These are phyloP conservation scores for Centropus bengalensis DNA, from an alignment of 2,113 vertebrate species.

Conservation along the genomic window DNA sequence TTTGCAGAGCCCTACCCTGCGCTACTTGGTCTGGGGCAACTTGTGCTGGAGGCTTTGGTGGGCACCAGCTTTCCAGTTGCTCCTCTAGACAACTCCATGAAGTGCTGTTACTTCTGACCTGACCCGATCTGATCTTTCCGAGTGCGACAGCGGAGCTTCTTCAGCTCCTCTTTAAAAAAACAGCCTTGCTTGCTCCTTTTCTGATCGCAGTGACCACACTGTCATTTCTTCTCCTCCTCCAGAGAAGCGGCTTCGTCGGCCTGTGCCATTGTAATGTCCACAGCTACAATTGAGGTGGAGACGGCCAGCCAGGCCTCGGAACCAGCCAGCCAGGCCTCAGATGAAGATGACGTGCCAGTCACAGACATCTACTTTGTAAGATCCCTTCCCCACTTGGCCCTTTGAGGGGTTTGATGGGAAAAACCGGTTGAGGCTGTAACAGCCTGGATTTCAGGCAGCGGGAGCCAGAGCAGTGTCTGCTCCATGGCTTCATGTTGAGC, in stretches of 20 bases:
- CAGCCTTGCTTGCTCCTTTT: neutral
- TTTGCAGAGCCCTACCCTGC: neutral
- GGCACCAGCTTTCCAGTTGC: neutral
- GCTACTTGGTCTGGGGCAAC: neutral
- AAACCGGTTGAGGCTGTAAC: neutral
- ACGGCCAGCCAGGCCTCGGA: constrained; percentile 88
- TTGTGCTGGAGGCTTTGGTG: neutral
- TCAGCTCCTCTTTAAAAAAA: neutral
- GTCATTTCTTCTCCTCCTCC: neutral
- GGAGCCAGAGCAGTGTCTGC: neutral
- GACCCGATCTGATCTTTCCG: neutral
- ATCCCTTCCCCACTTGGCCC: neutral
- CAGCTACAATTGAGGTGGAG: constrained; percentile 80
- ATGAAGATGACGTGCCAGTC: constrained; percentile 91
- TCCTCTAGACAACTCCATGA: neutral
- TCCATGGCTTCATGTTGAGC: neutral
- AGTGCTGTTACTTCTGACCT: neutral
- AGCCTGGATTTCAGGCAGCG: neutral
- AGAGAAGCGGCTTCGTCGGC: constrained; percentile 81
- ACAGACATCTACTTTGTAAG: constrained; percentile 98
- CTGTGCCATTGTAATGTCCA: constrained; percentile 56
- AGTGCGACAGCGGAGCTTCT: neutral
- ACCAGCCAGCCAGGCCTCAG: constrained; percentile 92
- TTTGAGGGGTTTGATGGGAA: neutral
- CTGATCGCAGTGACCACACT: neutral